phyloP scores from a whole-genome alignment of 2,797 vertebrate species.

The Tenualosa ilisha region DNA sequence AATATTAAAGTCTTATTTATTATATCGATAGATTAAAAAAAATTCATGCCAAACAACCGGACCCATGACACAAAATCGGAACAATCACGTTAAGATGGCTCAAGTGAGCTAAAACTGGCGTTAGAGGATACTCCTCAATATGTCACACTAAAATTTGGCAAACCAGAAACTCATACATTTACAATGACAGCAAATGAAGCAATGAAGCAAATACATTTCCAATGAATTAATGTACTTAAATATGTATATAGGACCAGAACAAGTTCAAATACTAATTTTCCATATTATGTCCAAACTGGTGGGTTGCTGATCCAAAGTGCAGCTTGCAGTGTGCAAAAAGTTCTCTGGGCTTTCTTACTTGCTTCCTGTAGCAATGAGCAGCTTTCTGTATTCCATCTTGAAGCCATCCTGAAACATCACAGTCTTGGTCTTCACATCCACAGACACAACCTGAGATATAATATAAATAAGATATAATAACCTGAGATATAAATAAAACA shows the following conservation, averaged over 20 bases:
- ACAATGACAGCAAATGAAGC: too few relatives aligned
- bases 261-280: neutral
- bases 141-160: too few relatives aligned
- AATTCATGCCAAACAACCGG: neutral
- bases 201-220: too few relatives aligned
- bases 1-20: neutral
- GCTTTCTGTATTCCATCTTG: slow-evolving; percentile 95
- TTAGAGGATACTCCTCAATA: neutral
- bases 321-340: neutral
- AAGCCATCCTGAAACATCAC: slow-evolving; percentile 91
- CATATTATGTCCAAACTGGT: neutral
- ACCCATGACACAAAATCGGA: neutral
- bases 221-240: too few relatives aligned
- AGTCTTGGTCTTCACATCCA: slow-evolving; percentile 88
- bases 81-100: too few relatives aligned
- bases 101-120: too few relatives aligned
- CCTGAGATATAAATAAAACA: neutral
- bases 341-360: slow-evolving; percentile 71
- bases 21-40: neutral
- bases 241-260: too few relatives aligned
- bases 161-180: too few relatives aligned
- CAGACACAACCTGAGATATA: slow-evolving; percentile 80
- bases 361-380: slow-evolving; percentile 93
- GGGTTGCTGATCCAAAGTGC: neutral
- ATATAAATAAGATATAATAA: too few relatives aligned